These are phyloP conservation scores for Halesus radiatus DNA, from an alignment of 1,140 invertebrate species.

Conservation along the genomic window DNA sequence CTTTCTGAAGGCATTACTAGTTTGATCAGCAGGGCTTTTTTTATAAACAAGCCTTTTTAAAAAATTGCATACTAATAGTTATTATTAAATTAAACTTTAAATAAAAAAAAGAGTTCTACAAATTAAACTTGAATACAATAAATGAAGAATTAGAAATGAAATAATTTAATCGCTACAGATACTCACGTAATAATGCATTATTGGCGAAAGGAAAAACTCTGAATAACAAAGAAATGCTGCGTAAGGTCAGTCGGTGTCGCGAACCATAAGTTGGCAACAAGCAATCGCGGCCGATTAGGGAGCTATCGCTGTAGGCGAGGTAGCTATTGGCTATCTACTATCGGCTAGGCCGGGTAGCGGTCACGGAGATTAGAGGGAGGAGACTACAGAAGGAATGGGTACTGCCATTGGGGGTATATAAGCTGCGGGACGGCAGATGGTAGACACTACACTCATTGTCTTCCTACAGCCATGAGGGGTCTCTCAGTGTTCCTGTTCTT, in stretches of 20 bases:
- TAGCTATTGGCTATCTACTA: too few relatives aligned
- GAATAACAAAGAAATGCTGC: neutral
- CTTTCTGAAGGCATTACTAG: too few relatives aligned
- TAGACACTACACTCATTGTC: conserved; percentile 39
- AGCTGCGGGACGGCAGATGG: neutral
- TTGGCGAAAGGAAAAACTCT: neutral
- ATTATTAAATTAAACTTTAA: too few relatives aligned
- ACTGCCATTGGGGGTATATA: conserved; percentile 8
- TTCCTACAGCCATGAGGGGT: conserved; percentile 50
- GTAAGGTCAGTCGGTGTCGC: neutral
- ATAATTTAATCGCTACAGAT: too few relatives aligned
- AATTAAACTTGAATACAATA: too few relatives aligned
- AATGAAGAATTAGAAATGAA: too few relatives aligned
- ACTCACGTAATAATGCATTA: too few relatives aligned
- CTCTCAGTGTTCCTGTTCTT: conserved; percentile 53
- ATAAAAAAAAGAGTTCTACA: too few relatives aligned
- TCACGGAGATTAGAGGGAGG: conserved; percentile 8
- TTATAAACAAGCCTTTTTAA: too few relatives aligned
- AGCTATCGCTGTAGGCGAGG: neutral
- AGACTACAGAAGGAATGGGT: neutral
- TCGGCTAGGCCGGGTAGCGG: neutral
- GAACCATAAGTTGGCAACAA: neutral
- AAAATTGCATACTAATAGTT: too few relatives aligned
- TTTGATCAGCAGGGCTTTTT: too few relatives aligned
- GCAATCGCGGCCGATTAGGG: neutral